Conservation (phyloP, 2,888 invertebrate genomes). For the Nomada fucata region DNA sequence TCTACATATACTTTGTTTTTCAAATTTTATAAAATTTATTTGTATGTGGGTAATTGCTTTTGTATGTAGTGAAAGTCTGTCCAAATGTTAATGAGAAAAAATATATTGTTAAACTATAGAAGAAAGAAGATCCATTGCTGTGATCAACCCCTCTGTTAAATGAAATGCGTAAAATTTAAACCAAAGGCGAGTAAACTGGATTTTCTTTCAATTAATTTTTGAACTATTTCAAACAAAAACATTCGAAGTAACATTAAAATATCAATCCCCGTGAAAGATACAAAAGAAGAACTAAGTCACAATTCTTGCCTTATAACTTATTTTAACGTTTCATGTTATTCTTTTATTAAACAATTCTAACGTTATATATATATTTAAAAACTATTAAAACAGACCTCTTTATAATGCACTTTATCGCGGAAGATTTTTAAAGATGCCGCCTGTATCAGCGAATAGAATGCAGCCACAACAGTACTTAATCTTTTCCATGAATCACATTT, state of each 20-base stretch:
- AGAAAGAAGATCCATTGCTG: constrained; percentile 3
- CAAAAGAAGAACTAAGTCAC: no score
- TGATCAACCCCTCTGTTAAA: background rate
- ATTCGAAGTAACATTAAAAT: no score
- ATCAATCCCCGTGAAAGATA: no score
- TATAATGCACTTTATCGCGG: background rate
- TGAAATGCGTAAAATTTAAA: background rate
- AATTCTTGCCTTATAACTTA: background rate
- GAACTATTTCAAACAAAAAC: no score
- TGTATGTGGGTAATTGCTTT: constrained; percentile 68
- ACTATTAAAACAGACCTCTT: background rate
- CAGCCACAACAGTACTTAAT: background rate
- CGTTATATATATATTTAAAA: background rate
- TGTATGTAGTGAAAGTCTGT: constrained; percentile 72
- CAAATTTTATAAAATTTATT: constrained; percentile 65
- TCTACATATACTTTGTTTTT: constrained; percentile 40
- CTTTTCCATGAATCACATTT: background rate
- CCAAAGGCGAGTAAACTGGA: background rate
- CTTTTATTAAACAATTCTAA: background rate
- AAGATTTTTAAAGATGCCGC: constrained; percentile 16
- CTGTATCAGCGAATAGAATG: constrained; percentile 34
- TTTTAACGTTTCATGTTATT: background rate
- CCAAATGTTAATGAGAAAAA: constrained; percentile 69
- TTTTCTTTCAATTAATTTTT: background rate
- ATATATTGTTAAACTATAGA: constrained; percentile 68